Percentiles rank a stretch among this genome's conserved stretches.
Conservation (phyloP, 2,797 vertebrate species). For the Dipus sagitta region DNA sequence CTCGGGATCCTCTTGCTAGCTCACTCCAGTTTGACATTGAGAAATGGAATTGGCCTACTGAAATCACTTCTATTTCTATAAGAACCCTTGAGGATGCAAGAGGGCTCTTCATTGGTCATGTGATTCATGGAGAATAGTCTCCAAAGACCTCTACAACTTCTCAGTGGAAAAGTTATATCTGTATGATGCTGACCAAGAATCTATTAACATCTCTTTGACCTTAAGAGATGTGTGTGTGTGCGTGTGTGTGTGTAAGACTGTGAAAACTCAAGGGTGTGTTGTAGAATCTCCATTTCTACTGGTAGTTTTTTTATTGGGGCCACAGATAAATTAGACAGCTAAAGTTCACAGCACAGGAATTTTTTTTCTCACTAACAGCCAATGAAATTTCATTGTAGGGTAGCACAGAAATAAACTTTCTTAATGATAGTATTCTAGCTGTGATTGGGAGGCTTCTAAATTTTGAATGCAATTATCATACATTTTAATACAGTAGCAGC, state of each 20-base stretch:
- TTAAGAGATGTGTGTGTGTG: not conserved
- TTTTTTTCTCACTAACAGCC: not conserved
- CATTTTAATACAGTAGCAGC: constrained; percentile 1
- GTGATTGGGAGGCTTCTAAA: constrained; percentile 8
- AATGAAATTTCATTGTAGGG: not conserved
- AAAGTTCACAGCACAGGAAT: constrained; percentile 8
- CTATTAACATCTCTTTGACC: constrained; percentile 21
- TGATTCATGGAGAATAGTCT: not conserved
- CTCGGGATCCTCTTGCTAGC: constrained; percentile 3
- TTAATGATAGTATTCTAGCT: not conserved
- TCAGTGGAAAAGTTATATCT: not conserved
- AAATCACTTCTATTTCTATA: not conserved
- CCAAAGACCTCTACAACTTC: not conserved
- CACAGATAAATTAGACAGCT: not conserved
- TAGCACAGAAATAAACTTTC: not conserved
- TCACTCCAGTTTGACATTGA: constrained; percentile 1
- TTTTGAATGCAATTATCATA: not conserved
- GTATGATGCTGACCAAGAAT: not conserved
- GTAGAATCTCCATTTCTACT: constrained; percentile 22
- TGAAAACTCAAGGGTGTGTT: constrained; percentile 24
- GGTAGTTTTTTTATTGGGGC: not conserved
- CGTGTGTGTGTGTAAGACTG: not conserved
- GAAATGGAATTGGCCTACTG: not conserved
- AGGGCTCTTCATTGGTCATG: not conserved
- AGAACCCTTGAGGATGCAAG: not conserved